A percentile compares a stretch with the other conserved stretches of the same genome.
Evolutionary conservation across 2,888 invertebrate genomes (phyloP).

Genomic region (Eupithecia dodoneata): DNA sequence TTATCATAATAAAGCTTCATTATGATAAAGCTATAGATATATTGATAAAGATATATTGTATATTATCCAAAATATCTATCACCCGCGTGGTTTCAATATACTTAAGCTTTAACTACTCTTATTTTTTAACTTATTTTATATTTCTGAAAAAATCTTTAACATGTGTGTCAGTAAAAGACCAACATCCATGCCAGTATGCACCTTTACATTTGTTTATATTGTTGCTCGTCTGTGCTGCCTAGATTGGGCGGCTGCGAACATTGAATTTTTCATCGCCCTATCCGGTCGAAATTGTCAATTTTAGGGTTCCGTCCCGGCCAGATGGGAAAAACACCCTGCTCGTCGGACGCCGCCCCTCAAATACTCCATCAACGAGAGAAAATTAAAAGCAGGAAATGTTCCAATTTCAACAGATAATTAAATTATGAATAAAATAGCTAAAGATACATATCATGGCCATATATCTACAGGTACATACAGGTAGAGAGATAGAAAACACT

Average conservation of each 20-base stretch:
- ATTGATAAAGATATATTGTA: too few species aligned
- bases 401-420: not conserved
- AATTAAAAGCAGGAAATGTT: slow-evolving; percentile 1
- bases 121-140: too few species aligned
- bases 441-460: too few species aligned
- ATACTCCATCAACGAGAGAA: not conserved
- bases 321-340: not conserved
- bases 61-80: too few species aligned
- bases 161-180: not conserved
- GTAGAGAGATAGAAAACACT: too few species aligned
- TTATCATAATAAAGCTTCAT: too few species aligned
- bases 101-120: too few species aligned
- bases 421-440: not conserved
- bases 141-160: not conserved
- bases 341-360: not conserved
- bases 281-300: not conserved
- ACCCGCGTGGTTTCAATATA: too few species aligned
- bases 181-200: not conserved
- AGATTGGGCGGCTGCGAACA: not conserved
- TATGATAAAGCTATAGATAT: too few species aligned
- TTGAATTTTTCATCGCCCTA: slow-evolving; percentile 2
- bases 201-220: not conserved
- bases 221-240: not conserved
- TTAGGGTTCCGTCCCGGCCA: not conserved
- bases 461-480: too few species aligned